Evolutionary conservation across 2,888 invertebrate genomes (phyloP).

Genomic region (Luperina nickerlii): DNA sequence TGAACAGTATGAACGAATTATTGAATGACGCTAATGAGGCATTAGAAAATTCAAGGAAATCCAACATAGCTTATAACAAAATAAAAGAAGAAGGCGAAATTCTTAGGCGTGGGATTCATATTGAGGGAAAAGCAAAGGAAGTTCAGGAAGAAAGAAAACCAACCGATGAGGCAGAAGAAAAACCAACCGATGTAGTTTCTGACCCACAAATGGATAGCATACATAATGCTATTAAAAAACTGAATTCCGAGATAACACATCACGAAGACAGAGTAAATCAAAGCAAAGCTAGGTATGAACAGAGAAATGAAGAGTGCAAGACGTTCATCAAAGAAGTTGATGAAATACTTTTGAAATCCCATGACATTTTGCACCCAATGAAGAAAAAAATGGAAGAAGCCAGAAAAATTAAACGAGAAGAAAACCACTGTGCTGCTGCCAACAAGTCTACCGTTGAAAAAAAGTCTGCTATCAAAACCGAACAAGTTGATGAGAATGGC

Average conservation of each 20-base stretch:
- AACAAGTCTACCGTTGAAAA: not conserved
- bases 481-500: conserved; percentile 44
- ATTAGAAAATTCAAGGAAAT: conserved; percentile 84
- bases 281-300: conserved; percentile 80
- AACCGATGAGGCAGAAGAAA: conserved; percentile 25
- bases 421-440: conserved; percentile 25
- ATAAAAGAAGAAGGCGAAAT: conserved; percentile 78
- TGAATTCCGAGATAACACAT: conserved; percentile 81
- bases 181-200: conserved; percentile 64
- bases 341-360: conserved; percentile 81
- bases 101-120: conserved; percentile 63
- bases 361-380: conserved; percentile 81
- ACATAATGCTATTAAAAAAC: conserved; percentile 79
- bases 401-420: conserved; percentile 35
- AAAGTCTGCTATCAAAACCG: not conserved
- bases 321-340: conserved; percentile 86
- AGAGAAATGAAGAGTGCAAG: conserved; percentile 82
- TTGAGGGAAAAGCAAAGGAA: conserved; percentile 47
- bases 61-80: conserved; percentile 82
- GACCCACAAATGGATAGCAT: conserved; percentile 84
- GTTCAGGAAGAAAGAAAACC: conserved; percentile 19
- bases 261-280: conserved; percentile 84
- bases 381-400: conserved; percentile 29
- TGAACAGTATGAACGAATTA: conserved; percentile 87
- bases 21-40: conserved; percentile 86